phyloP scores from a whole-genome alignment of 2,888 invertebrate genomes.

The Ormyrus thymus region DNA sequence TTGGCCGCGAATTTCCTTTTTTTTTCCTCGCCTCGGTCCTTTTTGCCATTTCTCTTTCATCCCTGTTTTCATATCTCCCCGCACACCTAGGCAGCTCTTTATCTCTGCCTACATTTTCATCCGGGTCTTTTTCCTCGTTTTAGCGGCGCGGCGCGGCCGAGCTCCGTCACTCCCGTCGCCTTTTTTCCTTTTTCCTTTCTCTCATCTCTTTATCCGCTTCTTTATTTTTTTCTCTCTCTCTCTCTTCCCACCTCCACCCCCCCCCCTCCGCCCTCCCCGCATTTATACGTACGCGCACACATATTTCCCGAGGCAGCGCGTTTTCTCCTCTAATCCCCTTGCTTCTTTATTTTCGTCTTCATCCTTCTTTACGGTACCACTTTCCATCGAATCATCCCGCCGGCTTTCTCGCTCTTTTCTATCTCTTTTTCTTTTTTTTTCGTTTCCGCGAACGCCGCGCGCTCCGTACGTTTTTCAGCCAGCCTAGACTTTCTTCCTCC shows the following conservation, averaged over 20 bases:
- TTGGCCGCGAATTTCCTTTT: constrained; percentile 7
- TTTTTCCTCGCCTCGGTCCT: background rate
- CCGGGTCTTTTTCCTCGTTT: constrained; percentile 8
- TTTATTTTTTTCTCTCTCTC: constrained; percentile 4
- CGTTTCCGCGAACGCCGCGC: background rate
- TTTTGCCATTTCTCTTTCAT: constrained; percentile 11
- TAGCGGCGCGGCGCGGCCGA: background rate
- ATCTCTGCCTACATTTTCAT: constrained; percentile 28
- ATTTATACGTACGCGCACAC: background rate
- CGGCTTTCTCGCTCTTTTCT: background rate
- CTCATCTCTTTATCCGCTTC: background rate
- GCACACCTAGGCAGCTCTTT: constrained; percentile 7
- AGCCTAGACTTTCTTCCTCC: constrained; percentile 13
- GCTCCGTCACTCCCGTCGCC: constrained; percentile 7
- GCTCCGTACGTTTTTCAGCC: constrained; percentile 43
- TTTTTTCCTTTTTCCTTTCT: background rate
- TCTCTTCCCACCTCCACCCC: background rate
- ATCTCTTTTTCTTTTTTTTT: constrained; percentile 3
- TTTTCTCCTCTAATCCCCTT: constrained; percentile 34
- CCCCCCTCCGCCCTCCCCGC: background rate
- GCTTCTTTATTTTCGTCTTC: constrained; percentile 49
- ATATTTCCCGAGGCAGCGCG: constrained; percentile 7
- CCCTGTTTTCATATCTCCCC: constrained; percentile 27
- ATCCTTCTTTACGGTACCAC: constrained; percentile 52
- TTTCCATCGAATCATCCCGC: constrained; percentile 50